Evolutionary conservation across 92 coral and sea anemone genomes (phyloP), one percentile per base, ranked within the genome.

Genomic region (Actinernus sp.): DNA sequence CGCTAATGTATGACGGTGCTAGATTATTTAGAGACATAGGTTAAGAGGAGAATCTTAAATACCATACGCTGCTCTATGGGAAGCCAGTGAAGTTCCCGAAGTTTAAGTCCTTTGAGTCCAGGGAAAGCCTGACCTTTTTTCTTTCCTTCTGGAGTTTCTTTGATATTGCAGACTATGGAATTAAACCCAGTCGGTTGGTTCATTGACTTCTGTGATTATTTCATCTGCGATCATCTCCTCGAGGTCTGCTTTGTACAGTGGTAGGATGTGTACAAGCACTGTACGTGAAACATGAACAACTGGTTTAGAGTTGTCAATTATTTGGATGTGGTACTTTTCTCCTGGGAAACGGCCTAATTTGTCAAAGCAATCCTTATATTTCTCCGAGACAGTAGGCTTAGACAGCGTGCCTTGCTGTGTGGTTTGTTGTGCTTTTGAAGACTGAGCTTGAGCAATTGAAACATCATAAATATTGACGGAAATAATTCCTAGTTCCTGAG

Each of bases 131-230:
- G 41, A 0, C 64, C 82, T 38, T 73, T 81, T 55, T 28, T 34
- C 24, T 81, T 56, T n/a, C 90, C 85, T 19, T 78, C 85, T 1
- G 71, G 44, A 27, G 73, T 83, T n/a, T 66, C 73, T 24, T 31
- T 66, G 27, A 84, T 46, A 26, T 73, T 81, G 46, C 88, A 74
- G 31, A 74, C 78, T 17, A 58, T 75, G n/a, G 89, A 82, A 55
- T 74, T 82, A 2, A 2, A 75, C 89, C 85, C 88, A 71, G 59
- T 85, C 87, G 29, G 87, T 66, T 2, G 83, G 84, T 39, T 73
- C 84, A 0, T 23, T 24, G 17, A 78, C 76, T 28, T 78, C 70
- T 3, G 63, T 54, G 55, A 78, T 83, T 31, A 83, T 55, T 71
- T 84, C 76, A 18, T 68, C 57, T 4, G 37, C 68, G 11, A 81